phyloP scores from a whole-genome alignment of 2,797 vertebrate genomes.

The Catharus ustulatus region DNA sequence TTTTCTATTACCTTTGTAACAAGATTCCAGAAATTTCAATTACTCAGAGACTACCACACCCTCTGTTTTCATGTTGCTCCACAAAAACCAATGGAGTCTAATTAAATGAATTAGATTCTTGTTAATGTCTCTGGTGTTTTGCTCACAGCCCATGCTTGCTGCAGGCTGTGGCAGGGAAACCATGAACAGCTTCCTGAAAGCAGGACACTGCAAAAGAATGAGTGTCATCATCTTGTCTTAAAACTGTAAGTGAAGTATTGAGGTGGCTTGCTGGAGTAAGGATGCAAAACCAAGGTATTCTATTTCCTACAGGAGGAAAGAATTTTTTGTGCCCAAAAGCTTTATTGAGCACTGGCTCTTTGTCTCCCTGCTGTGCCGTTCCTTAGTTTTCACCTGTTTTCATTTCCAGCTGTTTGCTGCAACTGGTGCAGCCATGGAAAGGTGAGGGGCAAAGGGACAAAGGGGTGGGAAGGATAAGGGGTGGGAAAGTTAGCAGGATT shows the following conservation, averaged over 20 bases:
- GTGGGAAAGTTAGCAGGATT: neutral
- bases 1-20: neutral
- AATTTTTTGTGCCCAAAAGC: neutral
- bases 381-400: neutral
- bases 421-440: neutral
- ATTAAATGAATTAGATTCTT: neutral
- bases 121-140: neutral
- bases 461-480: neutral
- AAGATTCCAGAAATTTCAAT: neutral
- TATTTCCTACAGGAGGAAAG: neutral
- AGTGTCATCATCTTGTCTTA: neutral
- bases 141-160: accelerated
- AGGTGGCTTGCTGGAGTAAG: neutral
- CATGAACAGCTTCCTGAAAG: neutral
- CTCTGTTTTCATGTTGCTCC: neutral
- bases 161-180: neutral
- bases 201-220: neutral
- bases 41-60: neutral
- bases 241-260: neutral
- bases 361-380: neutral
- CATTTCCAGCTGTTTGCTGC: neutral
- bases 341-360: neutral
- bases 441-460: neutral
- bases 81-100: neutral
- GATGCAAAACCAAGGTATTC: neutral